Conservation (phyloP, 2,888 invertebrate species). For the Hedychridium roseum region DNA sequence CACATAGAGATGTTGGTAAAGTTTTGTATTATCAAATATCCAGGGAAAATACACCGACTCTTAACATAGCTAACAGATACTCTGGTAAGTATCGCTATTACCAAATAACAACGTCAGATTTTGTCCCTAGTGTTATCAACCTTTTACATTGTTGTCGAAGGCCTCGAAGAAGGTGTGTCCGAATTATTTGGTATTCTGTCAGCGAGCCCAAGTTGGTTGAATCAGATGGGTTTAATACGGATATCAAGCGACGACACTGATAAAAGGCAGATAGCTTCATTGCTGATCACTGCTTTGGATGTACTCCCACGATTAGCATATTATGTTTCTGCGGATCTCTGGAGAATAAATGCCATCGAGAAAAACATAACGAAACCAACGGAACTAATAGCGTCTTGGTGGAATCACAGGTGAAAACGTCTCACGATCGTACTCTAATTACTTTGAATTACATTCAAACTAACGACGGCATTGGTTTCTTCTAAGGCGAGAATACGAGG, state of each 20-base stretch:
- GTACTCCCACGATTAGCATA: slow-evolving; percentile 56
- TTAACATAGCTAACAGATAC: slow-evolving; percentile 52
- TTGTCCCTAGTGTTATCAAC: not conserved
- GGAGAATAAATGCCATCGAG: slow-evolving; percentile 51
- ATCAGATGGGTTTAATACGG: slow-evolving; percentile 36
- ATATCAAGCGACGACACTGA: slow-evolving; percentile 37
- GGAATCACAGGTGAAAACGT: slow-evolving; percentile 48
- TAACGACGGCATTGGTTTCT: no score
- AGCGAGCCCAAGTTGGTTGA: slow-evolving; percentile 52
- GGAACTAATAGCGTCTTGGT: slow-evolving; percentile 49
- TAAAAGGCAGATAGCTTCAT: slow-evolving; percentile 40
- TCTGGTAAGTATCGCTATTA: slow-evolving; percentile 42
- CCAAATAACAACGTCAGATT: not conserved
- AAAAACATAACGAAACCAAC: slow-evolving; percentile 35
- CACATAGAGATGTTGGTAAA: slow-evolving; percentile 53
- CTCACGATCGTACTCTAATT: no score
- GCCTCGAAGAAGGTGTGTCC: slow-evolving; percentile 49
- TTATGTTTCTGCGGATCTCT: slow-evolving; percentile 50
- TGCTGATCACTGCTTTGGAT: slow-evolving; percentile 54
- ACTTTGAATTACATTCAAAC: no score
- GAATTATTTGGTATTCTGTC: slow-evolving; percentile 55
- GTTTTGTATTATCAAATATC: slow-evolving; percentile 49
- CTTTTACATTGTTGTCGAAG: slow-evolving; percentile 25
- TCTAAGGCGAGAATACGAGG: slow-evolving; percentile 49
- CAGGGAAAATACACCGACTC: slow-evolving; percentile 39